These are phyloP conservation scores for Acyrthosiphon pisum DNA, from an alignment of 1,140 invertebrate species.

Conservation along the genomic window DNA sequence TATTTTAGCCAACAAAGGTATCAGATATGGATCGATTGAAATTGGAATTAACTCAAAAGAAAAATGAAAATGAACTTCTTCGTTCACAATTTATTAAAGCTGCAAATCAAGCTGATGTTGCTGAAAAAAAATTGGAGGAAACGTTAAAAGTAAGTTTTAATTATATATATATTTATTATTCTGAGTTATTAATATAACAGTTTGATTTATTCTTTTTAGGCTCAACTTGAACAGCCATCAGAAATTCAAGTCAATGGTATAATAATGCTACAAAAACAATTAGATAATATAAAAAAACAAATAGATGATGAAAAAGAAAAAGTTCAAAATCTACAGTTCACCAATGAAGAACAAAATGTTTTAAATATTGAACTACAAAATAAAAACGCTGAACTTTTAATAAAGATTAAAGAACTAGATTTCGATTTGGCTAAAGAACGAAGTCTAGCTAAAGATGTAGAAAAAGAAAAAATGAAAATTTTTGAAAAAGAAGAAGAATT, in stretches of 20 bases:
- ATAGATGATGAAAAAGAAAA: constrained; percentile 51
- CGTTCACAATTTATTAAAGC: constrained; percentile 51
- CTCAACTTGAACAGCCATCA: background rate
- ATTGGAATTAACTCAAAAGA: constrained; percentile 31
- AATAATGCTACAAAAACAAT: background rate
- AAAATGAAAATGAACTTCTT: constrained; percentile 48
- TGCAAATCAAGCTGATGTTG: constrained; percentile 45
- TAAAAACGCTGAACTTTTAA: constrained; percentile 48
- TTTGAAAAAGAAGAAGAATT: constrained; percentile 56
- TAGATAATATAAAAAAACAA: constrained; percentile 37
- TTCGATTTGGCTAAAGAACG: constrained; percentile 39
- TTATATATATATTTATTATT: background rate
- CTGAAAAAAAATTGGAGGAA: constrained; percentile 44
- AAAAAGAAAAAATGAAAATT: constrained; percentile 51
- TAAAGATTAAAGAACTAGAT: constrained; percentile 45
- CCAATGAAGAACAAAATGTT: constrained; percentile 53
- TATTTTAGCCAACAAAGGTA: background rate
- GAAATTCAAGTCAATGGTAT: constrained; percentile 10
- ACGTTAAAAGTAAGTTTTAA: constrained; percentile 25
- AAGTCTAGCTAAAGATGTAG: constrained; percentile 51
- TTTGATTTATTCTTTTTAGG: constrained; percentile 7
- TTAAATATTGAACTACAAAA: constrained; percentile 43
- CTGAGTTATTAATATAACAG: background rate
- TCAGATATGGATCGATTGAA: constrained; percentile 42
- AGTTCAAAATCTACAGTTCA: constrained; percentile 46